Percentiles rank a stretch among this genome's conserved stretches.
Conservation (phyloP, 2,113 vertebrate species). For the Promerops cafer region DNA sequence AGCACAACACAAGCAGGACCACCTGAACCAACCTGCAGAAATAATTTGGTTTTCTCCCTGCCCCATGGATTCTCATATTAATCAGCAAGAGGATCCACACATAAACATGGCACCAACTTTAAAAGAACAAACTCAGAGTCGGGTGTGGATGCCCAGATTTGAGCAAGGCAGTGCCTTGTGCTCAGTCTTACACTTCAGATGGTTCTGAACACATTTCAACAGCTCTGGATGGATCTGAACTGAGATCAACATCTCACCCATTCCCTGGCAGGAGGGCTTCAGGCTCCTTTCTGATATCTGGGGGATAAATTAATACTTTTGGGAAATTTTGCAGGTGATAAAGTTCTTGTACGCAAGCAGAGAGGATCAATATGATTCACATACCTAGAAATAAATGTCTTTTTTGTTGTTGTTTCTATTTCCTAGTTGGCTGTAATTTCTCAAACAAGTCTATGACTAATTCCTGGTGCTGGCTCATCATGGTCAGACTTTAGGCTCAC, state of each 20-base stretch:
- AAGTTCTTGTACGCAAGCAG: not conserved
- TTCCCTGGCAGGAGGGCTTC: not conserved
- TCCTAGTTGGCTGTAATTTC: conserved; percentile 10
- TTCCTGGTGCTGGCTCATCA: not conserved
- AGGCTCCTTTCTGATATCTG: not conserved
- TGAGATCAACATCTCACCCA: fast-evolving
- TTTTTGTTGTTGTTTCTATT: not conserved
- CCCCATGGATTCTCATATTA: not conserved
- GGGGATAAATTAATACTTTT: not conserved
- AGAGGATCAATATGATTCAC: not conserved
- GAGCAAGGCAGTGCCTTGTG: not conserved
- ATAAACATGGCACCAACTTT: not conserved
- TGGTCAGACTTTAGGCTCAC: not conserved
- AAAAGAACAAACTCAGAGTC: not conserved
- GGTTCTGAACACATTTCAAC: not conserved
- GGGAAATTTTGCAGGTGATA: not conserved
- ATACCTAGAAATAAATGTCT: not conserved
- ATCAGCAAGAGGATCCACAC: not conserved
- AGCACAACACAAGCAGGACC: fast-evolving
- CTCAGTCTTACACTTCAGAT: not conserved
- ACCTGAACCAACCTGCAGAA: not conserved
- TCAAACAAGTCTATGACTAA: not conserved
- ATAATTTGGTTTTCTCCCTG: not conserved
- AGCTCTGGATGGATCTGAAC: not conserved
- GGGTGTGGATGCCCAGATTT: not conserved